Conservation (phyloP, 1,140 invertebrate genomes). For the Cyphomyrmex costatus region DNA sequence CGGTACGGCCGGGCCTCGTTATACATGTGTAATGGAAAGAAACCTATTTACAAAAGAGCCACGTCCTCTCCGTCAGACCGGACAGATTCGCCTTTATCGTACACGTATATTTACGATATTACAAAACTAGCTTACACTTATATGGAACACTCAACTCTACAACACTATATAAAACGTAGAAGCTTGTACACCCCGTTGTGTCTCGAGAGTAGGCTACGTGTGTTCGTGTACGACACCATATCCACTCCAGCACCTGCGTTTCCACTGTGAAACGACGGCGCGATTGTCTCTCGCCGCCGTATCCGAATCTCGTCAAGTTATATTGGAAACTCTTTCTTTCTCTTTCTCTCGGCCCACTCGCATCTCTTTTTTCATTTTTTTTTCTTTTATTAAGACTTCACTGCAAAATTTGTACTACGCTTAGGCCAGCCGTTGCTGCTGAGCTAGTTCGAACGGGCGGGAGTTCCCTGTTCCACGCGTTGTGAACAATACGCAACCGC, state of each 20-base stretch:
- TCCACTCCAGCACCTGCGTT: slow-evolving; percentile 18
- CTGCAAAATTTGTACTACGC: slow-evolving; percentile 76
- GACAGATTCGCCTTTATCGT: slow-evolving; percentile 39
- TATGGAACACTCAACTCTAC: slow-evolving; percentile 75
- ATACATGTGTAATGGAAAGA: slow-evolving; percentile 45
- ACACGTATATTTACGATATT: slow-evolving; percentile 63
- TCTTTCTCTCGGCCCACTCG: slow-evolving; percentile 18
- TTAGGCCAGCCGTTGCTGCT: slow-evolving; percentile 74
- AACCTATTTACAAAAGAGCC: slow-evolving; percentile 68
- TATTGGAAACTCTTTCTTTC: slow-evolving; percentile 15
- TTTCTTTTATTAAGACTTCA: slow-evolving; percentile 54
- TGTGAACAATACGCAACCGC: slow-evolving; percentile 43
- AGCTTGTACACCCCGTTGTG: slow-evolving; percentile 70
- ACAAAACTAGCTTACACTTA: slow-evolving; percentile 74
- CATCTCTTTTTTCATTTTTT: slow-evolving; percentile 43
- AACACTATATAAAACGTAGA: slow-evolving; percentile 75
- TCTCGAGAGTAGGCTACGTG: slow-evolving; percentile 56
- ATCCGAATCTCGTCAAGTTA: slow-evolving; percentile 12
- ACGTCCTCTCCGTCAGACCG: slow-evolving; percentile 56
- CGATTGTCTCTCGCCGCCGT: slow-evolving; percentile 20
- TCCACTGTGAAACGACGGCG: slow-evolving; percentile 31
- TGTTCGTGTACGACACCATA: slow-evolving; percentile 42
- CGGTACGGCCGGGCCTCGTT: not conserved
- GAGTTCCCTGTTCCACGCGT: slow-evolving; percentile 43
- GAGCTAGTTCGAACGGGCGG: slow-evolving; percentile 64